A percentile compares a stretch with the other conserved stretches of the same genome.
phyloP scores from a whole-genome alignment of 2,113 vertebrate species.

The Hiodon tergisus region DNA sequence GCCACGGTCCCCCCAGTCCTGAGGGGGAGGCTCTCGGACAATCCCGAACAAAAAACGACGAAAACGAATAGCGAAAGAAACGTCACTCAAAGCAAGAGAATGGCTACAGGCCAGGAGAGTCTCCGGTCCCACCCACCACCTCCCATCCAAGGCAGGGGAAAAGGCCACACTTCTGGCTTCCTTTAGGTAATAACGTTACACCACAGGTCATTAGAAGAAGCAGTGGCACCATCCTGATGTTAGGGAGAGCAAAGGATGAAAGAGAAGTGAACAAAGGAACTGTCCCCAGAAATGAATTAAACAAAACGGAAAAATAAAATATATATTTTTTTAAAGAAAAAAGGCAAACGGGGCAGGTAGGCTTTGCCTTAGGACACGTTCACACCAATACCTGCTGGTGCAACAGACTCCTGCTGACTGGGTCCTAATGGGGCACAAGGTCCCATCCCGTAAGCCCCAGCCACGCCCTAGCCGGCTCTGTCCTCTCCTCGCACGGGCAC shows the following conservation, averaged over 20 bases:
- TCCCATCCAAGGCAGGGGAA: constrained; percentile 12
- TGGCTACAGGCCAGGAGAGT: constrained; percentile 36
- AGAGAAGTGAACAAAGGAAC: constrained; percentile 25
- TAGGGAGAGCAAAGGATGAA: constrained; percentile 46
- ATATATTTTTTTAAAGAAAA: constrained; percentile 56
- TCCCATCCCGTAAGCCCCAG: constrained; percentile 56
- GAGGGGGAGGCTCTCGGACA: background rate
- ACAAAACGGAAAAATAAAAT: constrained; percentile 56
- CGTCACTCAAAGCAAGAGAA: constrained; percentile 31
- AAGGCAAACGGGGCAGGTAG: constrained; percentile 53
- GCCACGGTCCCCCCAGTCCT: background rate
- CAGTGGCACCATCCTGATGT: constrained; percentile 63
- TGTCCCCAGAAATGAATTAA: constrained; percentile 38
- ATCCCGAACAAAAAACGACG: background rate
- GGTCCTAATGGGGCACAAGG: constrained; percentile 50
- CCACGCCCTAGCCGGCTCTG: constrained; percentile 39
- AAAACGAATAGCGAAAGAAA: background rate
- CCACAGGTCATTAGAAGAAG: constrained; percentile 54
- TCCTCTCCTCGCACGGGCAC: constrained; percentile 40
- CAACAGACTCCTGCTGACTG: constrained; percentile 52
- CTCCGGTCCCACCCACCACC: constrained; percentile 32
- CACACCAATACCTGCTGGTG: constrained; percentile 64
- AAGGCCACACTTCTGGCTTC: constrained; percentile 44
- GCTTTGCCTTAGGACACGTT: constrained; percentile 52
- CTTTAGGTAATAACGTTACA: constrained; percentile 48